A percentile compares a stretch with the other conserved stretches of the same genome.
Evolutionary conservation across 2,797 vertebrate species (phyloP).

Genomic region (Perodicticus potto): DNA sequence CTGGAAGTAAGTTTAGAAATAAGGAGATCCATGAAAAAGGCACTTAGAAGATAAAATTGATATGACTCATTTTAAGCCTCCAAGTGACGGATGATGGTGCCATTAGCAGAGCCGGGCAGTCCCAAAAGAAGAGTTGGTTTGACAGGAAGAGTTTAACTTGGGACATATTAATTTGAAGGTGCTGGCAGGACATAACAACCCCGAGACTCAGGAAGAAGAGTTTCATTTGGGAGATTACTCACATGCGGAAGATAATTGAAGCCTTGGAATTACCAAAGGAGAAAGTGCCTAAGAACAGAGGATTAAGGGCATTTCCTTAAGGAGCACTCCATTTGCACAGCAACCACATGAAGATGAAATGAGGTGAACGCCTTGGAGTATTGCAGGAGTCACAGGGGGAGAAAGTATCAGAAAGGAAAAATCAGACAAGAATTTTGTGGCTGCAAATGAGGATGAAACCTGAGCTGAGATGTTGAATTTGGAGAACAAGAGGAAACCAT

Average conservation of each 20-base stretch:
- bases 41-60: constrained; percentile 24
- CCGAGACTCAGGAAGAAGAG: neutral
- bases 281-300: neutral
- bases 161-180: constrained; percentile 25
- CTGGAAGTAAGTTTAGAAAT: constrained; percentile 27
- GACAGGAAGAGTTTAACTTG: constrained; percentile 41
- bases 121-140: neutral
- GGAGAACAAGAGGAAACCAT: constrained; percentile 8
- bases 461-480: neutral
- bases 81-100: neutral
- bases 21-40: neutral
- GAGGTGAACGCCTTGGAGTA: neutral
- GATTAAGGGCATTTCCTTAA: neutral
- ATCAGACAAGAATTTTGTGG: neutral
- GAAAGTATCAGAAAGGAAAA: neutral
- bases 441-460: neutral
- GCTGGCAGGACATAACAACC: constrained; percentile 32
- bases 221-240: neutral
- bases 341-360: neutral
- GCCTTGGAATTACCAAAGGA: neutral
- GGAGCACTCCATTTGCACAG: neutral
- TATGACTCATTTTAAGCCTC: constrained; percentile 30
- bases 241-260: neutral
- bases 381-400: neutral
- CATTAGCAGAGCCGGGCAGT: neutral